Evolutionary conservation across 2,113 vertebrate genomes (phyloP).

Genomic region (Pterophyllum scalare): DNA sequence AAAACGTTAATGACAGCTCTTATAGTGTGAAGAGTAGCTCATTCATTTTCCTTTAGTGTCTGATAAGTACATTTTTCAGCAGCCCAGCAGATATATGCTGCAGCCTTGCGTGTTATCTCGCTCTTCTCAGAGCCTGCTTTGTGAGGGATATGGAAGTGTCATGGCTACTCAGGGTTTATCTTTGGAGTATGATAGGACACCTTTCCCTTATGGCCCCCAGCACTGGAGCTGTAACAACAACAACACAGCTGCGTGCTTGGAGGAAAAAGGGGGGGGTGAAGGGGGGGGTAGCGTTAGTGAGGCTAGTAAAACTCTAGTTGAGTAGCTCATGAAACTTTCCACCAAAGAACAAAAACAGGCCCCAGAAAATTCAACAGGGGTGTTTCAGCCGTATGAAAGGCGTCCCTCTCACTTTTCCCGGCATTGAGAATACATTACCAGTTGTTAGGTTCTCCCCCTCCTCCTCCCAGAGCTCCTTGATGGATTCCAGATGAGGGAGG

Average conservation of each 20-base stretch:
- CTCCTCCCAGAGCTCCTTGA: slow-evolving; percentile 84
- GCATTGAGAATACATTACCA: slow-evolving; percentile 80
- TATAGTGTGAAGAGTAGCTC: slow-evolving; percentile 18
- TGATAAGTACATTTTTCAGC: slow-evolving; percentile 55
- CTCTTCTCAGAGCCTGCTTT: slow-evolving; percentile 61
- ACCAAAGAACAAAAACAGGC: slow-evolving; percentile 58
- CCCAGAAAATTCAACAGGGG: slow-evolving; percentile 54
- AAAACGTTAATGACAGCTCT: slow-evolving; percentile 24
- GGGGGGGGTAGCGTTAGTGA: neutral
- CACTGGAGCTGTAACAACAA: slow-evolving; percentile 30
- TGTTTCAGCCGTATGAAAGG: slow-evolving; percentile 66
- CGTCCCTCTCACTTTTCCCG: slow-evolving; percentile 64
- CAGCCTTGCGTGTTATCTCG: slow-evolving; percentile 64
- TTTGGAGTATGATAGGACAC: slow-evolving; percentile 64
- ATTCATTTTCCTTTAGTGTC: slow-evolving; percentile 45
- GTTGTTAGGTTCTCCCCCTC: slow-evolving; percentile 74
- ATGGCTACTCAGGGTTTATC: slow-evolving; percentile 76
- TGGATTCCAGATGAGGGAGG: slow-evolving; percentile 94
- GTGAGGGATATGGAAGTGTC: slow-evolving; percentile 76
- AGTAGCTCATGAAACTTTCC: slow-evolving; percentile 52
- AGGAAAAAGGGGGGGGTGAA: neutral
- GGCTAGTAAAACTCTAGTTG: slow-evolving; percentile 40
- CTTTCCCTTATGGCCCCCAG: slow-evolving; percentile 50
- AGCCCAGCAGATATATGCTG: slow-evolving; percentile 30
- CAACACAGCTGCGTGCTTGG: slow-evolving; percentile 22